These are phyloP conservation scores for Saccostrea glomerata DNA, from an alignment of 1,140 invertebrate genomes.

Conservation along the genomic window DNA sequence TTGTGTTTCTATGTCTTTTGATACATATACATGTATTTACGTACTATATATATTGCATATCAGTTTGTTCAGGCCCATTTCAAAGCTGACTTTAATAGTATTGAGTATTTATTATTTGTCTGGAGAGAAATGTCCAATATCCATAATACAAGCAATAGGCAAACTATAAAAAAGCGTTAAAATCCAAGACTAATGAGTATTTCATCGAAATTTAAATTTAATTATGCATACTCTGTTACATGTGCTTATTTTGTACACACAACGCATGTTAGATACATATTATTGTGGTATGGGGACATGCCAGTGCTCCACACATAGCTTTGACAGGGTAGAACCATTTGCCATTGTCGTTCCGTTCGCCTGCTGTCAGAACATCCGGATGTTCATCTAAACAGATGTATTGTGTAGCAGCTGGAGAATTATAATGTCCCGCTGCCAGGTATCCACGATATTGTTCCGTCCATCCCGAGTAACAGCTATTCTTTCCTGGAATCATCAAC, in stretches of 20 bases:
- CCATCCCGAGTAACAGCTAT: constrained; percentile 60
- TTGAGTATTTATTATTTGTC: no score
- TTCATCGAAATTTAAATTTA: no score
- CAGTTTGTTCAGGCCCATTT: no score
- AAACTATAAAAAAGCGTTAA: no score
- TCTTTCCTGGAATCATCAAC: constrained; percentile 64
- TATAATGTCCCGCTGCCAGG: constrained; percentile 49
- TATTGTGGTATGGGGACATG: constrained; percentile 61
- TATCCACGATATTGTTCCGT: constrained; percentile 58
- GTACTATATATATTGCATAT: no score
- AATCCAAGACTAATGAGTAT: no score
- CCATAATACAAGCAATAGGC: no score
- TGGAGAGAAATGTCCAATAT: no score
- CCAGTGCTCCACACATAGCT: constrained; percentile 53
- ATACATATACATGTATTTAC: no score
- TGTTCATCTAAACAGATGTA: constrained; percentile 63
- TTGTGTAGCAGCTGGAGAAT: constrained; percentile 23
- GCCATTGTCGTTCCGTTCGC: constrained; percentile 49
- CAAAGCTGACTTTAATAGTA: no score
- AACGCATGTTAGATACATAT: constrained; percentile 56
- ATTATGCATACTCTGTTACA: no score
- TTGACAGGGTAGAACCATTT: constrained; percentile 58
- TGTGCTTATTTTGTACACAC: constrained; percentile 61
- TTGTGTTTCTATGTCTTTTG: no score
- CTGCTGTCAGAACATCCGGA: constrained; percentile 49